phyloP scores from a whole-genome alignment of 1,140 invertebrate species.

The Magallana gigas region DNA sequence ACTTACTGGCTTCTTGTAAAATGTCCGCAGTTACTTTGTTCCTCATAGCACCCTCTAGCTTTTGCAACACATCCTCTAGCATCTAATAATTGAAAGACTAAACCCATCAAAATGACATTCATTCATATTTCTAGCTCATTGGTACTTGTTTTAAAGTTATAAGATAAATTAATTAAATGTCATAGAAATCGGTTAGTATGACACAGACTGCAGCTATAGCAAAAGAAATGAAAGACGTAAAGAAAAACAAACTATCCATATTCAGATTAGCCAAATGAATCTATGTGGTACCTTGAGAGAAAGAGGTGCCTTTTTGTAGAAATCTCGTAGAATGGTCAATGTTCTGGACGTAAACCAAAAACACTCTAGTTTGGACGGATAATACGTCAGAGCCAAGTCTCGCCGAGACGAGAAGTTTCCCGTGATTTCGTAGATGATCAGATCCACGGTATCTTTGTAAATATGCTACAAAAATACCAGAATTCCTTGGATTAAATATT shows the following conservation, averaged over 20 bases:
- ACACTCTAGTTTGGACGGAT: slow-evolving; percentile 71
- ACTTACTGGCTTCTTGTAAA: background rate
- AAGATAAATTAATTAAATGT: too few species aligned
- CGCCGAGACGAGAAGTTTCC: slow-evolving; percentile 62
- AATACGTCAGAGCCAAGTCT: slow-evolving; percentile 71
- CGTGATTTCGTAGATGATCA: slow-evolving; percentile 66
- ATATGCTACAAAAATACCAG: slow-evolving; percentile 60
- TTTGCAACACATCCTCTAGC: slow-evolving; percentile 14
- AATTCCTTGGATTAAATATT: too few species aligned
- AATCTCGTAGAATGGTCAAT: background rate
- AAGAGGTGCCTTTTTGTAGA: slow-evolving; percentile 5
- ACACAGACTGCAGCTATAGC: too few species aligned
- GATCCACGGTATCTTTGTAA: slow-evolving; percentile 65
- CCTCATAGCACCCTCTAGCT: slow-evolving; percentile 11
- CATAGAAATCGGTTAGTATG: too few species aligned
- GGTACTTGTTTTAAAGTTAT: background rate
- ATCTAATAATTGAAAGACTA: background rate
- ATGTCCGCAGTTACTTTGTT: slow-evolving; percentile 18
- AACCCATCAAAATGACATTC: background rate
- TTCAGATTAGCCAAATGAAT: background rate
- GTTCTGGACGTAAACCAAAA: slow-evolving; percentile 70
- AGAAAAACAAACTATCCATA: background rate
- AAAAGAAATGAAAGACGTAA: too few species aligned
- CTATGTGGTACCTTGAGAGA: slow-evolving; percentile 3
- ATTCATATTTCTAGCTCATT: background rate